Evolutionary conservation across 1,140 invertebrate genomes (phyloP).

Genomic region (Sarcophaga bullata): DNA sequence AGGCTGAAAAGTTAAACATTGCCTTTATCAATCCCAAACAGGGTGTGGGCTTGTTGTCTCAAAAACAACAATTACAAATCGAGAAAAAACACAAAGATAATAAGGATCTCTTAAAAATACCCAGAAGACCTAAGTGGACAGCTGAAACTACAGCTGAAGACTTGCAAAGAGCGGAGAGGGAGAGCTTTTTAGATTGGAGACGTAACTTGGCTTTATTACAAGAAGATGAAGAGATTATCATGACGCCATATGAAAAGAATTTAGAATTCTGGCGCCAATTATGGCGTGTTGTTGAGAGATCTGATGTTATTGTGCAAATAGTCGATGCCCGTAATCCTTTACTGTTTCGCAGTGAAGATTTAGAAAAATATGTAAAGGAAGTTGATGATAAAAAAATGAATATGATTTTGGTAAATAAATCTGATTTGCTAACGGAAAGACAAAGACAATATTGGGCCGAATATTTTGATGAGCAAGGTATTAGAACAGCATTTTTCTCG

Average conservation of each 20-base stretch:
- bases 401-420: constrained; percentile 94
- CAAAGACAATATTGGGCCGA: constrained; percentile 88
- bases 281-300: constrained; percentile 97
- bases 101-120: constrained; percentile 77
- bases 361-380: constrained; percentile 94
- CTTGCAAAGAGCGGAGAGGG: constrained; percentile 79
- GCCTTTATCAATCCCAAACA: constrained; percentile 68
- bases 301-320: constrained; percentile 95
- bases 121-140: constrained; percentile 87
- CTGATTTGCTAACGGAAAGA: constrained; percentile 87
- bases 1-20: constrained; percentile 89
- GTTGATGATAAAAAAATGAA: constrained; percentile 80
- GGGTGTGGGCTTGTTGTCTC: constrained; percentile 72
- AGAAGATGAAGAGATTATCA: constrained; percentile 81
- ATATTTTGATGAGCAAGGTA: constrained; percentile 80
- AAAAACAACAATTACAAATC: constrained; percentile 72
- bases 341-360: constrained; percentile 91
- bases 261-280: constrained; percentile 98
- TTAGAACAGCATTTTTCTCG: constrained; percentile 87
- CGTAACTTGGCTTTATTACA: constrained; percentile 81
- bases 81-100: constrained; percentile 75
- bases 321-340: constrained; percentile 97
- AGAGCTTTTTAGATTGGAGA: constrained; percentile 90
- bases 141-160: constrained; percentile 79
- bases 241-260: constrained; percentile 99